Evolutionary conservation across 2,797 vertebrate species (phyloP), one percentile per base, ranked within the genome.

Genomic region (Holocentrus rufus): DNA sequence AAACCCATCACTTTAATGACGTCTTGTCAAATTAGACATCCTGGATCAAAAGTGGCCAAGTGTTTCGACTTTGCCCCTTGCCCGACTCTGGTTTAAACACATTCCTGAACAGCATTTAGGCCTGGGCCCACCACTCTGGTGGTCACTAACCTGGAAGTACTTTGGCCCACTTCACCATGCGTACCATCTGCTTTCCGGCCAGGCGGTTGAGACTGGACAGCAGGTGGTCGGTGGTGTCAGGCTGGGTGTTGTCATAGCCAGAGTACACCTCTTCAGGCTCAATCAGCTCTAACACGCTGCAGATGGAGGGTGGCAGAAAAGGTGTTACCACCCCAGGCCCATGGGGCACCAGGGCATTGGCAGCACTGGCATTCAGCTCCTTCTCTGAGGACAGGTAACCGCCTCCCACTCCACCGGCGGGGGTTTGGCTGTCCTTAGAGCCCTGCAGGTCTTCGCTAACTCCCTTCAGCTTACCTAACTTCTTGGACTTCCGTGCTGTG

Each of bases 141-240:
- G 77, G 67, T 68, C 75, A 90, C 93, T 84, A 93, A 99, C 97
- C 98, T 98, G 98, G 98, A 95, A 99, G 96, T 94, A 98, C 95
- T 96, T 99, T 99, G 91, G 98, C 97, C 98, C 98, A 99, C 92
- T 99, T 99, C 88, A 99, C 98, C 82, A 98, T 95, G 79, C 97
- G 96, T 68, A 99, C 96, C 97, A 99, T 98, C 95, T 99, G 98
- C 87, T 99, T 98, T 84, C 97, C 98, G 0, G 97, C 97, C 77
- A 99, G 92, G 90, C 95, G 95, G 95, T 99, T 99, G 87, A 99
- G 92, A 74, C 96, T 98, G 92, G 97, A 97, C 65, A 99, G 95
- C 90, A 99, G 94, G 92, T 96, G 95, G 87, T 97, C 96, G 0
- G 97, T 95, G 0, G 96, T 99, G 90, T 99, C 97, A 0, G 97